Percentiles rank a stretch among this genome's conserved stretches.
Conservation (phyloP, 92 coral and sea anemone genomes). For the Epizoanthus illoricatus region DNA sequence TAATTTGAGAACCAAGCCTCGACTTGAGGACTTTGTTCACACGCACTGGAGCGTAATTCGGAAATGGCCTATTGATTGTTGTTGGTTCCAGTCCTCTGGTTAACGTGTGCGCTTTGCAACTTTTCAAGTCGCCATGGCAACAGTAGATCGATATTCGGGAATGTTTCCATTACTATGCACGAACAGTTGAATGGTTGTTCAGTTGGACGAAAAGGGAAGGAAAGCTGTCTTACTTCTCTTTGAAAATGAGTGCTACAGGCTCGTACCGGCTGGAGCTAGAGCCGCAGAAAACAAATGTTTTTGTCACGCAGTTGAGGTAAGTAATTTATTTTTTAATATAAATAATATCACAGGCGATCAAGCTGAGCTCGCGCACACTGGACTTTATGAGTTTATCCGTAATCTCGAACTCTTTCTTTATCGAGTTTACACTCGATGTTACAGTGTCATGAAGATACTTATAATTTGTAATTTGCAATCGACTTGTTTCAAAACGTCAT, state of each 20-base stretch:
- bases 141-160: slow-evolving; percentile 36
- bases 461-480: background rate
- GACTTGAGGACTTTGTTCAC: no score
- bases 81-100: slow-evolving; percentile 23
- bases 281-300: slow-evolving; percentile 83
- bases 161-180: slow-evolving; percentile 47
- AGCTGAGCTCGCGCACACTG: background rate
- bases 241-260: slow-evolving; percentile 28
- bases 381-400: background rate
- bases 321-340: background rate
- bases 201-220: background rate
- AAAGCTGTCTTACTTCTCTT: background rate
- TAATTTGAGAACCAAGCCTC: no score
- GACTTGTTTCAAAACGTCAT: background rate
- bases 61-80: no score
- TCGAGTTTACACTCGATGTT: background rate
- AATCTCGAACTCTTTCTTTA: background rate
- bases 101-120: background rate
- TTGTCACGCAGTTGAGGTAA: slow-evolving; percentile 94
- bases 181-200: slow-evolving; percentile 56
- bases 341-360: background rate
- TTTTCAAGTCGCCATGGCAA: slow-evolving; percentile 54
- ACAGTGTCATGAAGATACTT: background rate
- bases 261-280: slow-evolving; percentile 72
- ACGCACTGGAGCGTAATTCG: no score